Conservation (phyloP, 2,888 invertebrate genomes). For the Bugula neritina region DNA sequence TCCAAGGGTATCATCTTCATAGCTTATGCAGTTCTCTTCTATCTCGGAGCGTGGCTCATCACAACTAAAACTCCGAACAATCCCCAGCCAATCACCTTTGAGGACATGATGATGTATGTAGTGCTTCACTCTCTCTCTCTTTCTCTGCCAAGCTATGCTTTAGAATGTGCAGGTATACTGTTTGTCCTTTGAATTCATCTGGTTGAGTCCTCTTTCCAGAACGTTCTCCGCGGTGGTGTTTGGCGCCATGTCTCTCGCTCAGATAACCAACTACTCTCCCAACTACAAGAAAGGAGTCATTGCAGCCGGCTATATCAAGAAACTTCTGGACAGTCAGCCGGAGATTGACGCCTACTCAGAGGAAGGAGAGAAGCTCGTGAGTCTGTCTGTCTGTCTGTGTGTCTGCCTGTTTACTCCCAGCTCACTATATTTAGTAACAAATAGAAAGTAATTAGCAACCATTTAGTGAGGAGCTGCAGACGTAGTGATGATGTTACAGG, state of each 20-base stretch:
- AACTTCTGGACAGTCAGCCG: constrained; percentile 41
- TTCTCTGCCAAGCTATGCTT: too few species aligned
- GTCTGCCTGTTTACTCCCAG: too few species aligned
- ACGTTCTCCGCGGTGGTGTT: constrained; percentile 57
- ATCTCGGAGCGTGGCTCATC: constrained; percentile 57
- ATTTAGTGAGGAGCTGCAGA: too few species aligned
- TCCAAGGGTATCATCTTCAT: constrained; percentile 59
- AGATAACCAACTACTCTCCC: constrained; percentile 33
- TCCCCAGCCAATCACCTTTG: constrained; percentile 31
- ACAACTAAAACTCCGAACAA: constrained; percentile 35
- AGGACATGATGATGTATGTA: constrained; percentile 47
- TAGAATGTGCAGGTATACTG: too few species aligned
- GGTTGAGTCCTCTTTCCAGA: too few species aligned
- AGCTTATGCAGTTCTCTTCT: constrained; percentile 59
- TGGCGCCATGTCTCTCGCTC: constrained; percentile 49
- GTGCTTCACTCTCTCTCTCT: too few species aligned
- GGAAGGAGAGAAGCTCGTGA: constrained; percentile 38
- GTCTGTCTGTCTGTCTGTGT: too few species aligned
- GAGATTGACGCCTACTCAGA: constrained; percentile 39
- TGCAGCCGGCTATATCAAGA: constrained; percentile 44
- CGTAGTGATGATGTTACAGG: too few species aligned
- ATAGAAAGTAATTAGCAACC: too few species aligned
- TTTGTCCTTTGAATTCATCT: too few species aligned
- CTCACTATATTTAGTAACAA: too few species aligned
- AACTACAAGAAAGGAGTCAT: constrained; percentile 35